Conservation (phyloP, 2,888 invertebrate species). For the Leptarthrus brevirostris region DNA sequence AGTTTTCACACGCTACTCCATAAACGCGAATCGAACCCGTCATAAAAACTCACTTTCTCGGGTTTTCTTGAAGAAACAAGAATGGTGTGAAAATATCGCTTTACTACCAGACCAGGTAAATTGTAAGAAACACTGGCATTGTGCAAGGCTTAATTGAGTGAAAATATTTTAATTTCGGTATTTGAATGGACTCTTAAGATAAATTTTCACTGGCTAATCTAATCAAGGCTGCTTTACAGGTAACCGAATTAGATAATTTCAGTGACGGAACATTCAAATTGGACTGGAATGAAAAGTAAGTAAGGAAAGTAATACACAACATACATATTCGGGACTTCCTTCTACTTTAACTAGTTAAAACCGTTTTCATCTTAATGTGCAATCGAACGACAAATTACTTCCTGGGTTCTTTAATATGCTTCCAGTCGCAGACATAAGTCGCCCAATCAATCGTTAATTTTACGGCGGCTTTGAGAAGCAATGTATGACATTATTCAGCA, state of each 20-base stretch:
- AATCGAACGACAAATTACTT: too few relatives aligned
- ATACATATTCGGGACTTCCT: too few relatives aligned
- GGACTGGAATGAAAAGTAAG: too few relatives aligned
- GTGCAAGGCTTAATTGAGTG: conserved; percentile 1
- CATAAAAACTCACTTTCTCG: conserved; percentile 18
- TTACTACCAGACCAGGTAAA: not conserved
- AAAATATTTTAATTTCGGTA: conserved; percentile 3
- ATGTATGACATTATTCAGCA: not conserved
- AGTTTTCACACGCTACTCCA: not conserved
- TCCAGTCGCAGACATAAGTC: not conserved
- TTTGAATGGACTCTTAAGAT: not conserved
- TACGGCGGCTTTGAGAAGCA: conserved; percentile 12
- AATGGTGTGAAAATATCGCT: not conserved
- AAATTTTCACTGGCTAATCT: not conserved
- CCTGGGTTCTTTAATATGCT: too few relatives aligned
- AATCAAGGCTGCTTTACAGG: too few relatives aligned
- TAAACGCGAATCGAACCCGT: conserved; percentile 6
- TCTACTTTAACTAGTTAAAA: too few relatives aligned
- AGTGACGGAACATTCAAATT: too few relatives aligned
- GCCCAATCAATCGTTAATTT: conserved; percentile 16
- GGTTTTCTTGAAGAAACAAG: not conserved
- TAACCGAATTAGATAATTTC: too few relatives aligned
- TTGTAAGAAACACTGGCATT: not conserved
- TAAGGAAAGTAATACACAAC: too few relatives aligned
- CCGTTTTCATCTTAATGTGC: too few relatives aligned